Evolutionary conservation across 2,888 invertebrate species (phyloP).

Genomic region (Drosophila rubida): DNA sequence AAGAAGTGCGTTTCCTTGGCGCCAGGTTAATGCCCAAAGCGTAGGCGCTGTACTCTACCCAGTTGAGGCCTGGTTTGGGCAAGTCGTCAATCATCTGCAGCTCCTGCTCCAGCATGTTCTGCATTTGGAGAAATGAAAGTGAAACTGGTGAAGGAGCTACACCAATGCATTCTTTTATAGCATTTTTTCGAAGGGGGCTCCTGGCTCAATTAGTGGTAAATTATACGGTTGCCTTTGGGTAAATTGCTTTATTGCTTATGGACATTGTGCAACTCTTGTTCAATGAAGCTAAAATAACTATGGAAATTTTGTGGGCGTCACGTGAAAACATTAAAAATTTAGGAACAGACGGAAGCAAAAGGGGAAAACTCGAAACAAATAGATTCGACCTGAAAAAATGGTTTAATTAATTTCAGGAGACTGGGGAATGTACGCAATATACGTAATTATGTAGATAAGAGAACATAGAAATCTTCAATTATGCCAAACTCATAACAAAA

Average conservation of each 20-base stretch:
- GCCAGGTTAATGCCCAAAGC: slow-evolving; percentile 62
- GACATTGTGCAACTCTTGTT: slow-evolving; percentile 53
- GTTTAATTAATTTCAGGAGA: background rate
- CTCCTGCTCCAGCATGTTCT: slow-evolving; percentile 54
- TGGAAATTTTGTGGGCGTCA: slow-evolving; percentile 43
- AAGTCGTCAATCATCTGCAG: slow-evolving; percentile 54
- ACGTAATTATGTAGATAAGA: background rate
- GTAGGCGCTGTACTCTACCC: slow-evolving; percentile 68
- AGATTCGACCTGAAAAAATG: background rate
- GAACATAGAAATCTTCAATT: background rate
- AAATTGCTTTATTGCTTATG: slow-evolving; percentile 59
- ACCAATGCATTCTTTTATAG: slow-evolving; percentile 47
- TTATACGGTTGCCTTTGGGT: slow-evolving; percentile 55
- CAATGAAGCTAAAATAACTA: slow-evolving; percentile 35
- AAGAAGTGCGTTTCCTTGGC: slow-evolving; percentile 63
- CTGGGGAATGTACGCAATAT: background rate
- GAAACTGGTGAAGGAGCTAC: slow-evolving; percentile 36
- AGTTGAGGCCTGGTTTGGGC: slow-evolving; percentile 53
- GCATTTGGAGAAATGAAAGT: slow-evolving; percentile 39
- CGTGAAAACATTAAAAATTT: slow-evolving; percentile 61
- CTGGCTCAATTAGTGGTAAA: slow-evolving; percentile 60
- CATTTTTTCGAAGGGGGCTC: slow-evolving; percentile 8
- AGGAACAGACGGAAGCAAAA: background rate
- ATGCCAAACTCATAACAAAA: background rate
- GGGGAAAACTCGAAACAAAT: background rate